phyloP scores from a whole-genome alignment of 2,888 invertebrate genomes.

The Cataglyphis cursor region DNA sequence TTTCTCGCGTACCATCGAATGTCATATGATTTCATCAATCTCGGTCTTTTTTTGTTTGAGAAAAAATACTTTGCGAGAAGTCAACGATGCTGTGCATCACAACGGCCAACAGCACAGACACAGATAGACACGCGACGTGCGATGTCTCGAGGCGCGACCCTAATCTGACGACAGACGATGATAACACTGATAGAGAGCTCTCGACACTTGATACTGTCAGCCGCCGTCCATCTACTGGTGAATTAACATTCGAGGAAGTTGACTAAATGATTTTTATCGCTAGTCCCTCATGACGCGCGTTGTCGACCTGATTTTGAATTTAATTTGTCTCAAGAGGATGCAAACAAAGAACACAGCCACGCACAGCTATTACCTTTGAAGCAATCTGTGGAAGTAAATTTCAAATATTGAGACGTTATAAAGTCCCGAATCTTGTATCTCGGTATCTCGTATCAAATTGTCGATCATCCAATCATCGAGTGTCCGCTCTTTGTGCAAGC shows the following conservation, averaged over 20 bases:
- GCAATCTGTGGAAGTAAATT: not conserved
- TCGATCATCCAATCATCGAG: not conserved
- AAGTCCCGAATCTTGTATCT: not conserved
- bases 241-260: not conserved
- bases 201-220: constrained; percentile 8
- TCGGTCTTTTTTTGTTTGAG: not conserved
- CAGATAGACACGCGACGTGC: not conserved
- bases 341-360: not conserved
- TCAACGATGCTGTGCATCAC: not conserved
- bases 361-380: not conserved
- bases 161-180: constrained; percentile 31
- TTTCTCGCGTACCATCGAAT: constrained; percentile 1
- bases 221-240: not conserved
- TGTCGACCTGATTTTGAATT: not conserved
- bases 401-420: not conserved
- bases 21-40: not conserved
- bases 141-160: constrained; percentile 19
- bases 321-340: not conserved
- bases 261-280: constrained; percentile 2
- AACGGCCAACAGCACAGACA: not conserved
- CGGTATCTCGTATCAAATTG: not conserved
- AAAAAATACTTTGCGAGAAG: not conserved
- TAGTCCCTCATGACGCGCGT: not conserved
- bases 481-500: not conserved
- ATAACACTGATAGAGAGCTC: constrained; percentile 47